Evolutionary conservation across 2,888 invertebrate genomes (phyloP).

Genomic region (Augiades crinisus): DNA sequence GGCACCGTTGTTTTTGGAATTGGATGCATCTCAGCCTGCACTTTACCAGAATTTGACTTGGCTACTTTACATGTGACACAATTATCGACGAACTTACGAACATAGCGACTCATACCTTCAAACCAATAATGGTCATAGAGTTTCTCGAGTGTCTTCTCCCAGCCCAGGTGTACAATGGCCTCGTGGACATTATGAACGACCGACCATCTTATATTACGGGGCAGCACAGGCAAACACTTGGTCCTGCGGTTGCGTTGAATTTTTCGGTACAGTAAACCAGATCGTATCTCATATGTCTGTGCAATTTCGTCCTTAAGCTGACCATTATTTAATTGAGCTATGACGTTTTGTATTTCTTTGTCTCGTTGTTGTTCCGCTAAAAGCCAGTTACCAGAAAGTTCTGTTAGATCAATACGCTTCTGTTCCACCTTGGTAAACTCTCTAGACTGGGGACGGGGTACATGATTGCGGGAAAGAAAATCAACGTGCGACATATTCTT

Average conservation of each 20-base stretch:
- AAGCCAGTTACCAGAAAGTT: constrained; percentile 16
- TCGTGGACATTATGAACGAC: constrained; percentile 30
- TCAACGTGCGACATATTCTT: constrained; percentile 27
- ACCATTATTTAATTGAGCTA: constrained; percentile 5
- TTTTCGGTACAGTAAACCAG: constrained; percentile 20
- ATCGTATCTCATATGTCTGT: constrained; percentile 22
- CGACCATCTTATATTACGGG: constrained; percentile 30
- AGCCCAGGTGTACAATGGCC: constrained; percentile 20
- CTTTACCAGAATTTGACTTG: constrained; percentile 32
- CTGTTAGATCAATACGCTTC: constrained; percentile 6
- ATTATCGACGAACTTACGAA: constrained; percentile 16
- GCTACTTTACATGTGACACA: constrained; percentile 33
- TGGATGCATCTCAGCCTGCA: constrained; percentile 32
- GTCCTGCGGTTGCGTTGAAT: constrained; percentile 20
- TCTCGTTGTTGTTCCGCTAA: constrained; percentile 26
- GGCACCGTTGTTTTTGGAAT: constrained; percentile 30
- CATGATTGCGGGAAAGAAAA: constrained; percentile 30
- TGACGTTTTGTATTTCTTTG: constrained; percentile 20
- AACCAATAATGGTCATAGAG: constrained; percentile 24
- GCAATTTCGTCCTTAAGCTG: constrained; percentile 3
- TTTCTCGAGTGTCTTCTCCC: constrained; percentile 33
- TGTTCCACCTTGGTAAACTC: not conserved
- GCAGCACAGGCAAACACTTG: constrained; percentile 18
- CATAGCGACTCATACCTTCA: constrained; percentile 16
- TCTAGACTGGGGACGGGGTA: not conserved